Evolutionary conservation across 2,113 vertebrate genomes (phyloP).

Genomic region (Pardalotus punctatus): DNA sequence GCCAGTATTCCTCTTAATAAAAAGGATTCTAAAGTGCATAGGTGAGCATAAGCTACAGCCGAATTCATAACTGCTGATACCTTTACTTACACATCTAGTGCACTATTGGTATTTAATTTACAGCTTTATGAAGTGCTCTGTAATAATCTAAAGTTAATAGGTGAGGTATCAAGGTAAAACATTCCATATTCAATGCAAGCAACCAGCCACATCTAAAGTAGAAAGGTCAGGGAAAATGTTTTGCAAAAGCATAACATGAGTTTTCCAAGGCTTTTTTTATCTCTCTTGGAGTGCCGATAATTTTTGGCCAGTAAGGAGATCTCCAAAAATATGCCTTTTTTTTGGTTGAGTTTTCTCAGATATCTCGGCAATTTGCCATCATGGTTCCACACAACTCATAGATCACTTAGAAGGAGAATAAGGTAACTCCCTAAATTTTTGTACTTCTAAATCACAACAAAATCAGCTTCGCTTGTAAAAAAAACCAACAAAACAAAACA

Average conservation of each 20-base stretch:
- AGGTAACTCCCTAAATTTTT: neutral
- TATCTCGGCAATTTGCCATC: neutral
- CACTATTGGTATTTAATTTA: neutral
- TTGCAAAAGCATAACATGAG: neutral
- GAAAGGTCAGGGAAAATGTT: neutral
- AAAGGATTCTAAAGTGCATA: neutral
- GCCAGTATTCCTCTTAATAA: neutral
- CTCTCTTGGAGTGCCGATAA: neutral
- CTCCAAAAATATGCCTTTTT: neutral
- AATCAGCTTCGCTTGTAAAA: neutral
- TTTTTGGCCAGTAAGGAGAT: neutral
- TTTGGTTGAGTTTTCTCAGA: neutral
- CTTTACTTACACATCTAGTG: neutral
- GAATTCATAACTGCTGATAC: constrained; percentile 1
- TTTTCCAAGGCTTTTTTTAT: neutral
- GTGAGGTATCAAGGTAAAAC: neutral
- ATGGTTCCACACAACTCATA: neutral
- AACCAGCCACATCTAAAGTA: neutral
- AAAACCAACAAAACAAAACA: neutral
- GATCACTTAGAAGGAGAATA: neutral
- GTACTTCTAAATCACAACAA: neutral
- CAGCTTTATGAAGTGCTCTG: neutral
- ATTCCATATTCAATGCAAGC: neutral
- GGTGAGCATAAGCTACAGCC: neutral
- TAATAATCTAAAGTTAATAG: neutral